Conservation (phyloP, 2,113 vertebrate genomes). For the Larimichthys crocea region DNA sequence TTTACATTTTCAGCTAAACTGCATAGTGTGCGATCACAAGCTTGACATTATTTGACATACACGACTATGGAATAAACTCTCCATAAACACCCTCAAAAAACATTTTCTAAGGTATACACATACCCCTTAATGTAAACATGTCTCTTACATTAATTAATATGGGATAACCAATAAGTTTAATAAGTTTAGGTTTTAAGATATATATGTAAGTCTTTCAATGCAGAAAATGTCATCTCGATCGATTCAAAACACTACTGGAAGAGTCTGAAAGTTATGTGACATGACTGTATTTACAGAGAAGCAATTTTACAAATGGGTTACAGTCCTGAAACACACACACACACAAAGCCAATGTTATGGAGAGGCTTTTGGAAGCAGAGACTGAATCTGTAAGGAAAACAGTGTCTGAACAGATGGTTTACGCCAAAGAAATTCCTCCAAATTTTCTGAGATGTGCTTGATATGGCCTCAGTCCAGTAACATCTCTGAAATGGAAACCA, state of each 20-base stretch:
- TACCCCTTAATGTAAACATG: background rate
- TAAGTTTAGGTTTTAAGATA: background rate
- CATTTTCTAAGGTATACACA: background rate
- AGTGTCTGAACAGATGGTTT: conserved; percentile 13
- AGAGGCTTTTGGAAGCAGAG: conserved; percentile 24
- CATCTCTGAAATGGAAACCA: conserved; percentile 46
- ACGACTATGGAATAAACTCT: background rate
- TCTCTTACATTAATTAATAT: background rate
- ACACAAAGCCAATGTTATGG: conserved; percentile 5
- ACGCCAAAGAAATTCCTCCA: conserved; percentile 5
- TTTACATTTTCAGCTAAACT: conserved; percentile 52
- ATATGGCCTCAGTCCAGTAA: conserved; percentile 4
- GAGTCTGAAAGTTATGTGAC: conserved; percentile 10
- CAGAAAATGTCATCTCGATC: background rate
- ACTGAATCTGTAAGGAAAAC: conserved; percentile 20
- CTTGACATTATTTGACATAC: conserved; percentile 9
- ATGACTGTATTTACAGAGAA: conserved; percentile 31
- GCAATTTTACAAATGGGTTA: conserved; percentile 11
- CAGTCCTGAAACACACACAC: conserved; percentile 16
- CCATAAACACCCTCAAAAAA: background rate
- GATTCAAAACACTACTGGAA: conserved; percentile 1
- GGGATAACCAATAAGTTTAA: too few relatives aligned
- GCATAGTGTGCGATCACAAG: background rate
- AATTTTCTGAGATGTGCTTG: conserved; percentile 26
- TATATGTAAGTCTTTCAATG: background rate